Percentiles rank a stretch among this genome's conserved stretches.
These are phyloP conservation scores for Pseudonaja textilis DNA, from an alignment of 2,113 vertebrate species.

Conservation along the genomic window DNA sequence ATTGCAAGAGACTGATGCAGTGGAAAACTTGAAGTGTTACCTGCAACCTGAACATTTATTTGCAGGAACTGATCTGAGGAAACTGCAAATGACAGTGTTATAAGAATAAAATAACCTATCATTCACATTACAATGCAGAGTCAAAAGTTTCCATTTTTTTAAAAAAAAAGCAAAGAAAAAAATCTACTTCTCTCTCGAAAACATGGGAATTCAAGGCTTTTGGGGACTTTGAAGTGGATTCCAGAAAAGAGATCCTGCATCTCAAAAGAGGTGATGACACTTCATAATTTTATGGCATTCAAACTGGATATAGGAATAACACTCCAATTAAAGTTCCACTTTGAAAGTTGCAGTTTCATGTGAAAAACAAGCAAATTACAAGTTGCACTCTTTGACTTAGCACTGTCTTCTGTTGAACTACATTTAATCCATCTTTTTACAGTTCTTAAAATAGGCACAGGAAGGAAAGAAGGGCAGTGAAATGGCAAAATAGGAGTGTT, in stretches of 20 bases:
- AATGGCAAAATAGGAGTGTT: slow-evolving; percentile 60
- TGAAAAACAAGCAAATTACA: not conserved
- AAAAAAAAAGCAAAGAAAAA: not conserved
- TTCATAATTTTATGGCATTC: not conserved
- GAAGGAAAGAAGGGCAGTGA: slow-evolving; percentile 53
- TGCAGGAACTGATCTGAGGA: not conserved
- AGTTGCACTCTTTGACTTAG: not conserved
- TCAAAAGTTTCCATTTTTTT: not conserved
- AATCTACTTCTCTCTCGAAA: not conserved
- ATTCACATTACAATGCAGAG: not conserved
- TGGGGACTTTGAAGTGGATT: not conserved
- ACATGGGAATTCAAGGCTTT: not conserved
- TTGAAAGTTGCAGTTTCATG: not conserved
- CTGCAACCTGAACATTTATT: not conserved
- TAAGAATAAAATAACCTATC: not conserved
- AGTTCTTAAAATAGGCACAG: slow-evolving; percentile 61
- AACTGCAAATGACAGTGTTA: not conserved
- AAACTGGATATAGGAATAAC: not conserved
- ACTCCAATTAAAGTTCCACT: not conserved
- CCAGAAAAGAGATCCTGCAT: not conserved
- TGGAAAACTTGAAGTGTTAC: not conserved
- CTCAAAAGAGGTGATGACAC: not conserved
- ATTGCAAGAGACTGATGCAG: not conserved
- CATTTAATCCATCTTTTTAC: slow-evolving; percentile 55
- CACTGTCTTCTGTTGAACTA: slow-evolving; percentile 37